Percentiles rank a stretch among this genome's conserved stretches.
Conservation (phyloP, 2,113 vertebrate genomes). For the Poicephalus meyeri region DNA sequence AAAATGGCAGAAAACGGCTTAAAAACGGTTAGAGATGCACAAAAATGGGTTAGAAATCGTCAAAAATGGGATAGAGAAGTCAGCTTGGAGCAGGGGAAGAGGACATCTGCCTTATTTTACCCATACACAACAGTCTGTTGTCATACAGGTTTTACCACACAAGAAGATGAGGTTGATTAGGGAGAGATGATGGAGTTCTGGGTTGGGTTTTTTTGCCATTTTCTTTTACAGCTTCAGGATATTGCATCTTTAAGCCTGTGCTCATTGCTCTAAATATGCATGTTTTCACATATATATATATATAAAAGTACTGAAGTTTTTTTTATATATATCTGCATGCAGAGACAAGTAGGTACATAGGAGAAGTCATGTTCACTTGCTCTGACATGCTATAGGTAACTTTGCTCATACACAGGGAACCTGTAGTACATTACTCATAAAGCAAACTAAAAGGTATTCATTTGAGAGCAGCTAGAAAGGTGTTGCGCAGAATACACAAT, state of each 20-base stretch:
- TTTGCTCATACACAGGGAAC: slow-evolving; percentile 11
- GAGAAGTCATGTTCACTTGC: slow-evolving; percentile 38
- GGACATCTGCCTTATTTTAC: not conserved
- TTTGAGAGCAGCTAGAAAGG: slow-evolving; percentile 14
- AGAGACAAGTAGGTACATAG: slow-evolving; percentile 43
- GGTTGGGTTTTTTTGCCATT: not conserved
- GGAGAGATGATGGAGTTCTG: not conserved
- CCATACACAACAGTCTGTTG: not conserved
- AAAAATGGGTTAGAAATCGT: too few relatives aligned
- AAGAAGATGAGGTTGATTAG: not conserved
- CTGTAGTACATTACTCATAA: slow-evolving; percentile 24
- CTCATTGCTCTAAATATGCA: slow-evolving; percentile 40
- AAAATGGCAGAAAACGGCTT: too few relatives aligned
- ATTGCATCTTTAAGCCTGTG: slow-evolving; percentile 65
- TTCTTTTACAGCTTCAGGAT: slow-evolving; percentile 68
- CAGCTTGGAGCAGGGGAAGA: not conserved
- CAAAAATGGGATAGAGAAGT: too few relatives aligned
- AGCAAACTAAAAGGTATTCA: slow-evolving; percentile 47
- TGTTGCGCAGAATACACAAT: slow-evolving; percentile 46
- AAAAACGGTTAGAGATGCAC: too few relatives aligned
- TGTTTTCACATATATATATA: slow-evolving; percentile 43
- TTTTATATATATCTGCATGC: slow-evolving; percentile 64
- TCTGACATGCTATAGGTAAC: slow-evolving; percentile 52
- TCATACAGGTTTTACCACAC: not conserved
- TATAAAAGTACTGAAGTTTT: slow-evolving; percentile 26